Base-by-base conservation (phyloP, 1,140 invertebrate genomes). In the Platorchestia sp. region DNA sequence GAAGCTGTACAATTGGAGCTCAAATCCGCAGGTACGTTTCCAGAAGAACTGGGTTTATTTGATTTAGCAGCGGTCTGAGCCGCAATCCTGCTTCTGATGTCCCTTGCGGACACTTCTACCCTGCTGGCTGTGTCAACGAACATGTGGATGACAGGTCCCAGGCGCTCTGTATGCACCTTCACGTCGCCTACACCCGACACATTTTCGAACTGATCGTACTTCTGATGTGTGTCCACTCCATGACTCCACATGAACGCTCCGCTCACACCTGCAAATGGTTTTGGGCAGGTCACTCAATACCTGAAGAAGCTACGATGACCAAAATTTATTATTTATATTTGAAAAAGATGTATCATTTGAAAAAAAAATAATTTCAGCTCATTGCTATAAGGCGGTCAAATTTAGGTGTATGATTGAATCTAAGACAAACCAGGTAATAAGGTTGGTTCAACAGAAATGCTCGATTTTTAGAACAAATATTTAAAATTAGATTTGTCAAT, bases 61-160 rank as follows among this genome's bases (percentile, higher is more conserved):
- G 44, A 36, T 19, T 93, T 93, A 10, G 91, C 45, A n/a, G 96
- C 95, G 41, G 95, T 95, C 45, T 96, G 95, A 43, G 95, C 95
- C 45, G 96, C 96, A 45, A 96, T 96, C 7, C 96, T 95, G 91
- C 96, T 96, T 43, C 98, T 97, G 53, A 98, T 98, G 96, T 98
- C 98, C 95, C 97, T 97, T 10, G 98, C 98, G 22, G 98, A 98
- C 22, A 98, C 97, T 97, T 98, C 98, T 1, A 98, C 97, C 96
- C 98, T 97, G 95, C 97, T 98, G 47, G 98, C 98, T 22, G 98
- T 98, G 96, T 98, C 98, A 51, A 98, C 97, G 59, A 97, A 97
- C 41, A 98, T 97, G 95, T 97, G 97, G 75, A 97, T 97, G 5
- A 98, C 98, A 95, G 98, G 97, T 95, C 97, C 97, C 59, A 97